Base-by-base conservation (phyloP, 2,113 vertebrate genomes). In the Pachyramphus minor region DNA sequence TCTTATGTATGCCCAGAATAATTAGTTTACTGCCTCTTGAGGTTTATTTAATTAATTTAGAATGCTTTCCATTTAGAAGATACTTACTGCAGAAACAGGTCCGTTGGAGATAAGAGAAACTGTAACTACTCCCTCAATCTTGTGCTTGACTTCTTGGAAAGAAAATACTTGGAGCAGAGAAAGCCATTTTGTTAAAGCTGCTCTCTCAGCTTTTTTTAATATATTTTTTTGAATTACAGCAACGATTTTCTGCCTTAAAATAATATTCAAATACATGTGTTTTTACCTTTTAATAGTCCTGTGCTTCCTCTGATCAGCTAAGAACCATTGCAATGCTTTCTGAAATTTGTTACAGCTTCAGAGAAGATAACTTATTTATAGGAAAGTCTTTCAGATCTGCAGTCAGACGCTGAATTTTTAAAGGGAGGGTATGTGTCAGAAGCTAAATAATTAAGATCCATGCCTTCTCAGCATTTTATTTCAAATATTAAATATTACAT, bases 361-460 rank as follows among this genome's bases (percentile, higher is more conserved):
- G 80, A 97, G 90, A 95, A 93, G 84, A 95, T 97, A 88, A 97
- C 93, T 97, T 97, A 97, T 97, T 97, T 94, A 97, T 97, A 90
- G 91, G 86, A 42, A 91, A 74, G 79, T 94, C 90, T 94, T 96
- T 97, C 41, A 95, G 92, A 97, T 97, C 96, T 97, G 92, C 92
- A 96, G 94, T 90, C 78, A 95, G 97, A 95, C 17, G 7, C 92
- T 97, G 93, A 96, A 97, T 97, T 97, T 97, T 97, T 97, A 97
- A 97, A 97, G 85, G 94, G 81, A 95, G 90, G 84, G 72, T 96
- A 91, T 74, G 89, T 97, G 94, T 97, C 96, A 97, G 94, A 90
- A 97, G 21, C 89, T 97, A 97, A 97, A 97, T 97, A 97, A 97
- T 97, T 97, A 96, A 97, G 92, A 62, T 92, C 91, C 45, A 6